Evolutionary conservation across 2,113 vertebrate species (phyloP), one percentile per base, ranked within the genome.

Genomic region (Lycaon pictus): DNA sequence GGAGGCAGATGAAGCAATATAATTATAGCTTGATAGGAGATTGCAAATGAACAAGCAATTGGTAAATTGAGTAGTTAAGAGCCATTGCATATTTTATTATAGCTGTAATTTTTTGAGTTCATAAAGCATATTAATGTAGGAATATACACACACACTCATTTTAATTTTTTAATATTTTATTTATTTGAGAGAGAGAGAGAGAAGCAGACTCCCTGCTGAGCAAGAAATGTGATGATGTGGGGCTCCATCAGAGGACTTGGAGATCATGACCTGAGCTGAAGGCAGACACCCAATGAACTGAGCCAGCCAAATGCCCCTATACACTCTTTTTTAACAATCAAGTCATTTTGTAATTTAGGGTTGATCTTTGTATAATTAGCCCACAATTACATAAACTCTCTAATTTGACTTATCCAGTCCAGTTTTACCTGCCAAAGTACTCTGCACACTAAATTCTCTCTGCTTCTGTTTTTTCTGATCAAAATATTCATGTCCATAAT

Each of bases 31-130:
- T 94, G 55, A 95, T 84, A 76, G 60, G 20, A 60, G 7, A 9
- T 90, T 69, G 19, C 29, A 55, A 96, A 90, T 92, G 63, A 80
- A 88, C 84, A 94, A 58, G 37, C 20, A 88, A 11, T 71, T 94
- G 90, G 25, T 23, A 96, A 77, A 90, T 71, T 92, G 53, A 80
- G 13, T 94, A 93, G 84, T 87, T 98, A 88, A 87, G 60, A 96
- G 53, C 8, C 8, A 94, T 65, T 55, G 7, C 12, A 67, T 29
- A 84, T 96, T 95, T 97, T 84, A 95, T 97, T 96, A 53, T 72
- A 88, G 22, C 7, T 92, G 13, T 86, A 72, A 77, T 87, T 29
- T 92, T 88, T 88, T 65, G 22, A 90, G 51, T 92, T 87, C 13
- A 53, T 83, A 69, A 93, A 96, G 8, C 60, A 67, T 65, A 37